These are phyloP conservation scores for Drosophila busckii DNA, from an alignment of 1,140 invertebrate species.

Conservation along the genomic window DNA sequence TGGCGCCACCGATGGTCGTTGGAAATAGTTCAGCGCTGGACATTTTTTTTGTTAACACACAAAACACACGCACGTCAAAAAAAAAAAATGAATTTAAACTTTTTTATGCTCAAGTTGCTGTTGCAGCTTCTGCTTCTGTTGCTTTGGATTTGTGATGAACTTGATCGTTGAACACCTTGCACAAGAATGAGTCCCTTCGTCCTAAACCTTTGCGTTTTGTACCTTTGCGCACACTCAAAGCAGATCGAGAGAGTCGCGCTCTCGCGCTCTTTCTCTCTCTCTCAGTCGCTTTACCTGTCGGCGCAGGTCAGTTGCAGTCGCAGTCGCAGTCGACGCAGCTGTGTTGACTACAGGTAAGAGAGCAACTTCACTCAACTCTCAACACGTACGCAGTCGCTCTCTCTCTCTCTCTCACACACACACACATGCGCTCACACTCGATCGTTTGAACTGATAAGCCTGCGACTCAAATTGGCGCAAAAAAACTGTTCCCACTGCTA, in stretches of 20 bases:
- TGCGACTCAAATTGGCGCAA: constrained; percentile 2
- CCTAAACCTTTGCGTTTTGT: constrained; percentile 71
- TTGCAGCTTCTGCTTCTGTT: too few relatives aligned
- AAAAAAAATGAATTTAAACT: constrained; percentile 19
- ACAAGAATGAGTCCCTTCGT: constrained; percentile 76
- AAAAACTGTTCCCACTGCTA: too few relatives aligned
- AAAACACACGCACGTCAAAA: constrained; percentile 19
- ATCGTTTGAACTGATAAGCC: not conserved
- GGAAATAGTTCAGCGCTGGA: constrained; percentile 58
- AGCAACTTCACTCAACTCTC: not conserved
- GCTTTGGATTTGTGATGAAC: too few relatives aligned
- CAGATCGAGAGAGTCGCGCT: constrained; percentile 33
- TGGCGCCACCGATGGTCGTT: constrained; percentile 48
- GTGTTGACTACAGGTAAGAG: constrained; percentile 6
- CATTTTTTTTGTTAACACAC: constrained; percentile 6
- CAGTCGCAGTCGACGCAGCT: constrained; percentile 8
- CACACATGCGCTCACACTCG: constrained; percentile 10
- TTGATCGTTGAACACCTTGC: constrained; percentile 73
- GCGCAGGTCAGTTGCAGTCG: not conserved
- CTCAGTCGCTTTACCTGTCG: constrained; percentile 5
- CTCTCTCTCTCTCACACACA: not conserved
- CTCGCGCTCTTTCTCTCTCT: not conserved
- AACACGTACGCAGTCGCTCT: too few relatives aligned
- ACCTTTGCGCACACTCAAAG: constrained; percentile 49
- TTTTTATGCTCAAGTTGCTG: constrained; percentile 37